Evolutionary conservation across 1,140 invertebrate species (phyloP).

Genomic region (Goniozus legneri): DNA sequence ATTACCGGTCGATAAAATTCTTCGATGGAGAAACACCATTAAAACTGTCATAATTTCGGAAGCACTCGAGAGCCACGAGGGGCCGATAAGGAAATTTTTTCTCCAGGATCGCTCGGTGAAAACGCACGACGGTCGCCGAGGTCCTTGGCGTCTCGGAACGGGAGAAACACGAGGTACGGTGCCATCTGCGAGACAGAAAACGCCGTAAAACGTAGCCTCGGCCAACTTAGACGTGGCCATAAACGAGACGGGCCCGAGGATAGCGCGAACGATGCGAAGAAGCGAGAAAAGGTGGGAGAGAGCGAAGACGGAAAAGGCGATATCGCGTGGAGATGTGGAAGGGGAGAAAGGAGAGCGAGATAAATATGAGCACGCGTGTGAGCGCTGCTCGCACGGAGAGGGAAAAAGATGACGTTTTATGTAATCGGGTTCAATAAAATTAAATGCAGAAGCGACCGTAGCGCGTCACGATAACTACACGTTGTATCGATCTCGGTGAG

Average conservation of each 20-base stretch:
- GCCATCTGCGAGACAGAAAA: slow-evolving; percentile 47
- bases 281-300: slow-evolving; percentile 4
- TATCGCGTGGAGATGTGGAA: slow-evolving; percentile 8
- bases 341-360: slow-evolving; percentile 16
- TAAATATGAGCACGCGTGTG: too few species aligned
- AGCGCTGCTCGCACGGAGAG: slow-evolving; percentile 9
- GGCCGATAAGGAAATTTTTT: too few species aligned
- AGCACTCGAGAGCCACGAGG: too few species aligned
- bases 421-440: slow-evolving; percentile 13
- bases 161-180: slow-evolving; percentile 21
- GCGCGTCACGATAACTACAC: too few species aligned
- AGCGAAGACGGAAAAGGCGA: slow-evolving; percentile 3
- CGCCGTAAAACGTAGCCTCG: slow-evolving; percentile 50
- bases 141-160: slow-evolving; percentile 1
- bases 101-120: too few species aligned
- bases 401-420: neutral
- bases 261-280: slow-evolving; percentile 2
- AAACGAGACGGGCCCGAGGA: too few species aligned
- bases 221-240: slow-evolving; percentile 49
- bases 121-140: too few species aligned
- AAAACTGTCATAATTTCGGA: too few species aligned
- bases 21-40: too few species aligned
- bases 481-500: too few species aligned
- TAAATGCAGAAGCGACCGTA: slow-evolving; percentile 9
- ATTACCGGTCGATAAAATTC: too few species aligned